Evolutionary conservation across 1,140 invertebrate species (phyloP), one percentile per base, ranked within the genome.

Genomic region (Orius insidiosus): DNA sequence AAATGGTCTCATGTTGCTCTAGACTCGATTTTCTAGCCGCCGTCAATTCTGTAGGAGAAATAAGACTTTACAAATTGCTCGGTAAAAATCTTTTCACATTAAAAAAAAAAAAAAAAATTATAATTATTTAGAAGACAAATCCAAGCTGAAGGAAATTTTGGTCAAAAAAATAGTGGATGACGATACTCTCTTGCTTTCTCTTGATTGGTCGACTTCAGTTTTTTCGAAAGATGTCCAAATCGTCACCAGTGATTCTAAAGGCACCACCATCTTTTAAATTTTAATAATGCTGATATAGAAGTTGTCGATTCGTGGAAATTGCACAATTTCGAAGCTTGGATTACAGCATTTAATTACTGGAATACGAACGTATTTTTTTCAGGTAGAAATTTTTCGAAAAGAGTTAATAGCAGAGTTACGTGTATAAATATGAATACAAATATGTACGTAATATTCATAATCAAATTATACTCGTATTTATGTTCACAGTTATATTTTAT

Each of bases 251-350:
- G 83, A 87, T 61, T 89, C 86, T 3, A 64, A 66, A 47, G 88
- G 88, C 60, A 58, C 39, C 59, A 88, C 19, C 71, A 72, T 24
- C 49, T 75, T 13, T 61, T 74, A 19, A 53, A 64, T 5, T 49
- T 46, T 16, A 53, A 62, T 44, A 49, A 59, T 50, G 49, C 55
- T 43, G 51, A 67, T 32, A 49, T 74, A 10, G 59, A 52, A 55
- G 41, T 66, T 15, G 15, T 60, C 41, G 53, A 58, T 3, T 59
- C 56, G 1, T 81, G 77, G 72, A 65, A 71, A 47, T 72, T 71
- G 3, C 87, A 94, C 59, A 69, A 74, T 11, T 90, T 75, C 60
- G 85, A 94, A 66, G 80, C 85, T 5, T 92, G 88, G 88, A 87
- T 85, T 18, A 68, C 73, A 11, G 75, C 76, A 1, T 92, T 85